phyloP scores from a whole-genome alignment of 2,797 vertebrate genomes.

The Chloroceryle amazona region DNA sequence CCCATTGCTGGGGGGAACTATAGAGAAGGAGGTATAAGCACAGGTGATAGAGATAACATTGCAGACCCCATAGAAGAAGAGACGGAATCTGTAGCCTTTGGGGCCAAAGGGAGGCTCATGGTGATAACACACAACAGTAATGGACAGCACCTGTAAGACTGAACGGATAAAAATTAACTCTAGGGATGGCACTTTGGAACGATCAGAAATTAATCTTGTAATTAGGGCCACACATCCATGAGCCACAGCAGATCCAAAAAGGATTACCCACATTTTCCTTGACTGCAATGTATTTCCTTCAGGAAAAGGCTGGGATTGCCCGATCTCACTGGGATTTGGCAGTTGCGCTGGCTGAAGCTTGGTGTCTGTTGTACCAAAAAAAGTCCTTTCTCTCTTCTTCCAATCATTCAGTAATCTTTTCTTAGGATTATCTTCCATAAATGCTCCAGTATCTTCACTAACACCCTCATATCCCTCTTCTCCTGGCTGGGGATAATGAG shows the following conservation, averaged over 20 bases:
- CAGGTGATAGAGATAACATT: constrained; percentile 97
- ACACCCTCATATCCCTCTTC: constrained; percentile 92
- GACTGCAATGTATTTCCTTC: constrained; percentile 90
- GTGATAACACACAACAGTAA: constrained; percentile 89
- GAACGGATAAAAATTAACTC: constrained; percentile 95
- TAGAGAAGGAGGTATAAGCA: constrained; percentile 93
- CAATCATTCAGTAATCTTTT: constrained; percentile 86
- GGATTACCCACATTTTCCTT: constrained; percentile 90
- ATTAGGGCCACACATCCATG: constrained; percentile 93
- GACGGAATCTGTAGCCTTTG: constrained; percentile 89
- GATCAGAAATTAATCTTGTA: constrained; percentile 90
- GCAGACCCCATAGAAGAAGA: constrained; percentile 92
- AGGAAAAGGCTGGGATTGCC: constrained; percentile 88
- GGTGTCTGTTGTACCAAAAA: constrained; percentile 88
- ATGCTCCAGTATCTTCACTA: constrained; percentile 89
- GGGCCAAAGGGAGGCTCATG: constrained; percentile 94
- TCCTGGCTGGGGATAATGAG: constrained; percentile 93
- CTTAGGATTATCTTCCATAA: constrained; percentile 92
- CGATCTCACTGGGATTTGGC: constrained; percentile 81
- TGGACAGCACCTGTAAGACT: constrained; percentile 89
- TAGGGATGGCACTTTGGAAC: constrained; percentile 92
- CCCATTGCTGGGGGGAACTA: constrained; percentile 91
- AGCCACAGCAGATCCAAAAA: constrained; percentile 91
- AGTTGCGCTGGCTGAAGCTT: constrained; percentile 78
- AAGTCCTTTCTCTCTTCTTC: constrained; percentile 83